A percentile compares a stretch with the other conserved stretches of the same genome.
These are phyloP conservation scores for Rhagophthalmus giganteus DNA, from an alignment of 2,888 invertebrate species.

Conservation along the genomic window DNA sequence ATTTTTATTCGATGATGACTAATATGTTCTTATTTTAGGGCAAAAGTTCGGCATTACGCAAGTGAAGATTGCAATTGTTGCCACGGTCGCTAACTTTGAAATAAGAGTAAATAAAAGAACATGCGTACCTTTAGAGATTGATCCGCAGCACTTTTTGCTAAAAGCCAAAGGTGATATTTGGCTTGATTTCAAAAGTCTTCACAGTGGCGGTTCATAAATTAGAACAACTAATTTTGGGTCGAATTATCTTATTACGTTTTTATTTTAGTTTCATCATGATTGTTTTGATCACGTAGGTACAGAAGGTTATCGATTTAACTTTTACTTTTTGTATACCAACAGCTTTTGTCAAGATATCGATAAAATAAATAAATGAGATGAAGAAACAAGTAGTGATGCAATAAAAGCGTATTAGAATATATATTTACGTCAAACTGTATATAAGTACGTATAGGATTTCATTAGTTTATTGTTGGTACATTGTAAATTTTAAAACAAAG, in stretches of 20 bases:
- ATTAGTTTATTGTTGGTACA: too few species aligned
- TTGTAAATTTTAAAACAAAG: too few species aligned
- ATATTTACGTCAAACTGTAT: too few species aligned
- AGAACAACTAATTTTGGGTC: neutral
- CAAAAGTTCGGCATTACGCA: conserved; percentile 42
- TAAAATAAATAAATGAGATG: neutral
- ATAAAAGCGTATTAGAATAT: too few species aligned
- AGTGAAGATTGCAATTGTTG: conserved; percentile 49
- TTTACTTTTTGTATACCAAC: neutral
- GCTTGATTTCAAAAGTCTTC: conserved; percentile 34
- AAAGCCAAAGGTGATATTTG: conserved; percentile 38
- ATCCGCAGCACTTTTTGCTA: conserved; percentile 36
- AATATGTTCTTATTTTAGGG: conserved; percentile 33
- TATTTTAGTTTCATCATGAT: neutral
- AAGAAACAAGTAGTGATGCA: too few species aligned
- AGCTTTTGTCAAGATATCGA: neutral
- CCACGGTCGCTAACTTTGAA: conserved; percentile 46
- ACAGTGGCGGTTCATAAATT: too few species aligned
- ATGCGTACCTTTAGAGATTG: conserved; percentile 35
- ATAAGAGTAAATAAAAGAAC: conserved; percentile 44
- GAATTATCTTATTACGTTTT: neutral
- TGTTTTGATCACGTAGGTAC: neutral
- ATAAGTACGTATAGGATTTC: too few species aligned
- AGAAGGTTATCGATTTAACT: too few species aligned
- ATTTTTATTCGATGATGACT: neutral